Base-by-base conservation (phyloP, 2,888 invertebrate genomes). In the Sarcophaga subvicina region DNA sequence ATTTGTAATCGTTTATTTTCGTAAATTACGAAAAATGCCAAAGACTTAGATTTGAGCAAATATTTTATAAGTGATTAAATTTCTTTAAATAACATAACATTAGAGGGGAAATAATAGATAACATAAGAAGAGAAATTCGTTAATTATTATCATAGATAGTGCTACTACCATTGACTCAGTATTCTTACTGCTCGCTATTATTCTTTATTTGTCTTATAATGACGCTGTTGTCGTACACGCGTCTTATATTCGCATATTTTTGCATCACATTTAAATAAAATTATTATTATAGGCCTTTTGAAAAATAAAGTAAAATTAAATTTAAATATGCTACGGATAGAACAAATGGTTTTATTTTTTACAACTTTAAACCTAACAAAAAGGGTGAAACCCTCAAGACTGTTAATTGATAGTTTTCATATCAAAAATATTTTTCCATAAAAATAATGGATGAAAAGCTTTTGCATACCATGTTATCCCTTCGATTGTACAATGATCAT, bases 221-320 rank as follows among this genome's bases (percentile, higher is more conserved):
- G 54, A 17, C 45, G 49, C 20, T 63, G n/a, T 67, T 70, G 37
- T 47, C 71, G 62, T 73, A 85, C 85, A 75, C 80, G 80, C 69
- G 60, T 73, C 47, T 60, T 54, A 75, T 27, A 81, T 81, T 75
- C 81, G 60, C 67, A 81, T 85, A 85, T 77, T 80, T 75, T 54
- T 69, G 75, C 45, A 70, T 75, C 60, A 47, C 2, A 81, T 75
- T 73, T 78, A 37, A 78, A 78, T 78, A 60, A 45, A 69, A 77
- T 69, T 64, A 5, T 27, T 54, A 54, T 14, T 49, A 54, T 54
- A 4, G 17, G 5, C 17, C 12, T 14, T 54, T 54, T 2, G 17
- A 14, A 14, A 54, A 54, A 14, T 5, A 12, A 17, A 17, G 5
- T 54, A 14, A 54, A 17, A 54, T 54, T 37, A 37, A 37, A 37